Conservation (phyloP, 2,797 vertebrate genomes). For the Scolopax bukidnonensis region DNA sequence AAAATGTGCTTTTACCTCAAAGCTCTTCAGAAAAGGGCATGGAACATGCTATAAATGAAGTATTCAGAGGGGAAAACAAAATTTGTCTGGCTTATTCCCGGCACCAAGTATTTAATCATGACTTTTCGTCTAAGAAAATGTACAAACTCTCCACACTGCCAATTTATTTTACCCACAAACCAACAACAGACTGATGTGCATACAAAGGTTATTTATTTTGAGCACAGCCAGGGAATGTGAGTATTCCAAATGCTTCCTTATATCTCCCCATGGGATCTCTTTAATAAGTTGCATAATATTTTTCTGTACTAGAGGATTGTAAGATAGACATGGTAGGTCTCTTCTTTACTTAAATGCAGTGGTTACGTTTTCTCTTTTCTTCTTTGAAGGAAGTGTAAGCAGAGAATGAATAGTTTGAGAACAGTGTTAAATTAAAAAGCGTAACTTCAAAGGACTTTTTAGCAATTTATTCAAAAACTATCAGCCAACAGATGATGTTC, state of each 20-base stretch:
- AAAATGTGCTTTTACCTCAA: conserved; percentile 49
- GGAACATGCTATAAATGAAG: conserved; percentile 60
- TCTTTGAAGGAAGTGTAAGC: conserved; percentile 22
- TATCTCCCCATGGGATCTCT: conserved; percentile 33
- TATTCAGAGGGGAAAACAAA: conserved; percentile 70
- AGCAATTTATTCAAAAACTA: conserved; percentile 37
- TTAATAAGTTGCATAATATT: conserved; percentile 56
- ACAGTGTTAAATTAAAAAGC: conserved; percentile 17
- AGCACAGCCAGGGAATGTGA: conserved; percentile 17
- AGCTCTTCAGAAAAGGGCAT: conserved; percentile 42
- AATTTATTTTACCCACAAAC: conserved; percentile 63
- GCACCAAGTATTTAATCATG: conserved; percentile 64
- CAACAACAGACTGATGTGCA: conserved; percentile 52
- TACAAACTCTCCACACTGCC: conserved; percentile 53
- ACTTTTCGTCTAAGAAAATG: conserved; percentile 71
- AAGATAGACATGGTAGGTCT: conserved; percentile 4
- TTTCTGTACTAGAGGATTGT: conserved; percentile 8
- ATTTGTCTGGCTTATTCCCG: conserved; percentile 74
- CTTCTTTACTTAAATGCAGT: not conserved
- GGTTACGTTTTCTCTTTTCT: not conserved
- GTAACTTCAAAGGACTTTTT: conserved; percentile 29
- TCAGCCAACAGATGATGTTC: conserved; percentile 18
- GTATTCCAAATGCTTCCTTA: conserved; percentile 35
- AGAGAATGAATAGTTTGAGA: conserved; percentile 6
- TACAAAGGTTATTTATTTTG: conserved; percentile 69